A percentile compares a stretch with the other conserved stretches of the same genome.
These are phyloP conservation scores for Limnothrissa miodon DNA, from an alignment of 2,113 vertebrate species.

Conservation along the genomic window DNA sequence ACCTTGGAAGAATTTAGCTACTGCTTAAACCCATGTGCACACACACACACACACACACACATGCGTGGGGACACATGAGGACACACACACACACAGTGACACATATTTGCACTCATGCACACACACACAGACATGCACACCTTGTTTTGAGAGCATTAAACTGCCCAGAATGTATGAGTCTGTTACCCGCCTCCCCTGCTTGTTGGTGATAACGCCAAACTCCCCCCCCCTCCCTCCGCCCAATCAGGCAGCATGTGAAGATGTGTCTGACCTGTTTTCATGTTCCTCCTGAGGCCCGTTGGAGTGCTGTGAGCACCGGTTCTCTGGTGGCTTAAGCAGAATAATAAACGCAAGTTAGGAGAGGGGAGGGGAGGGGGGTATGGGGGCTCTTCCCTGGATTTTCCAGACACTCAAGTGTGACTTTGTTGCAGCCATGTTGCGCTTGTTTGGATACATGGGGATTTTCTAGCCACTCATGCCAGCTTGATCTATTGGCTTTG, in stretches of 20 bases:
- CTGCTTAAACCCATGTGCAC: background rate
- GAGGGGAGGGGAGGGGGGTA: background rate
- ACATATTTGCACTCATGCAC: background rate
- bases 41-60: conserved; percentile 10
- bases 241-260: background rate
- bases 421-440: background rate
- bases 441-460: background rate
- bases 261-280: conserved; percentile 5
- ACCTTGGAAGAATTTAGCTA: background rate
- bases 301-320: background rate
- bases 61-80: background rate
- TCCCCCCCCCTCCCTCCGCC: too few relatives aligned
- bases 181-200: background rate
- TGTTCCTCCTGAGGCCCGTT: background rate
- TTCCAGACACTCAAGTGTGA: conserved; percentile 1
- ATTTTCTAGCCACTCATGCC: conserved; percentile 18
- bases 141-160: background rate
- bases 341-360: background rate
- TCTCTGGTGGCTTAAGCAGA: conserved; percentile 2
- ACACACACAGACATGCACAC: background rate
- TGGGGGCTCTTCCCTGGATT: background rate
- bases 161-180: background rate
- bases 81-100: background rate
- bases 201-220: background rate
- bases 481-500: conserved; percentile 9